Conservation (phyloP, 2,888 invertebrate species). For the Chrysopilus asiliformis region DNA sequence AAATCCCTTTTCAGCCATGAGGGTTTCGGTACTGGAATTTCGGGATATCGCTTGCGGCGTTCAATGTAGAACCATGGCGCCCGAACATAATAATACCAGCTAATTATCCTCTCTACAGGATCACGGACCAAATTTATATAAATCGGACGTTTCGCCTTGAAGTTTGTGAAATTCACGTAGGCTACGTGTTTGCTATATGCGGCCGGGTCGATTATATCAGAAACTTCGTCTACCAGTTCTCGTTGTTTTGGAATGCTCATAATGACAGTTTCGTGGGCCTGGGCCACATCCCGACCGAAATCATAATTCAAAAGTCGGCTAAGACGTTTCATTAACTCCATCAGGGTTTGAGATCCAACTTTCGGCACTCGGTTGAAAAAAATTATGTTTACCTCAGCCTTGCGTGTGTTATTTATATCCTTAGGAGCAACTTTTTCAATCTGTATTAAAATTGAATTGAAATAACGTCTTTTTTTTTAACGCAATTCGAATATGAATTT, state of each 20-base stretch:
- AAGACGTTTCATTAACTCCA: constrained; percentile 40
- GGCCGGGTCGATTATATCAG: constrained; percentile 58
- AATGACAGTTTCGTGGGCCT: constrained; percentile 38
- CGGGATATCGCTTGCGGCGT: constrained; percentile 33
- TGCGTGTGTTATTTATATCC: constrained; percentile 10
- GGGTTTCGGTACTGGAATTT: constrained; percentile 28
- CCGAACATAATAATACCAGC: constrained; percentile 80
- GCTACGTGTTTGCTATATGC: constrained; percentile 78
- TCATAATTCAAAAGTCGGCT: constrained; percentile 24
- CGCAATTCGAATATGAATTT: no score
- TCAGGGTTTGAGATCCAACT: constrained; percentile 78
- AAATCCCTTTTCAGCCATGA: constrained; percentile 43
- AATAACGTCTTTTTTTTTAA: no score
- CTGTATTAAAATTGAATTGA: constrained; percentile 16
- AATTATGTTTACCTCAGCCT: constrained; percentile 46
- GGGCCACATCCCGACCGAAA: constrained; percentile 67
- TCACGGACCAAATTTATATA: constrained; percentile 77
- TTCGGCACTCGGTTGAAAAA: constrained; percentile 86
- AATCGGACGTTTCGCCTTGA: constrained; percentile 61
- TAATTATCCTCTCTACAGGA: constrained; percentile 72
- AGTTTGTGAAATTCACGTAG: constrained; percentile 69
- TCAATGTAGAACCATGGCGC: constrained; percentile 83
- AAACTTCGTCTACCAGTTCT: constrained; percentile 54
- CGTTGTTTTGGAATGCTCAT: constrained; percentile 61
- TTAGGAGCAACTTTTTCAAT: not conserved